These are phyloP conservation scores for Cryptops parisi DNA, from an alignment of 2,888 invertebrate species.

Conservation along the genomic window DNA sequence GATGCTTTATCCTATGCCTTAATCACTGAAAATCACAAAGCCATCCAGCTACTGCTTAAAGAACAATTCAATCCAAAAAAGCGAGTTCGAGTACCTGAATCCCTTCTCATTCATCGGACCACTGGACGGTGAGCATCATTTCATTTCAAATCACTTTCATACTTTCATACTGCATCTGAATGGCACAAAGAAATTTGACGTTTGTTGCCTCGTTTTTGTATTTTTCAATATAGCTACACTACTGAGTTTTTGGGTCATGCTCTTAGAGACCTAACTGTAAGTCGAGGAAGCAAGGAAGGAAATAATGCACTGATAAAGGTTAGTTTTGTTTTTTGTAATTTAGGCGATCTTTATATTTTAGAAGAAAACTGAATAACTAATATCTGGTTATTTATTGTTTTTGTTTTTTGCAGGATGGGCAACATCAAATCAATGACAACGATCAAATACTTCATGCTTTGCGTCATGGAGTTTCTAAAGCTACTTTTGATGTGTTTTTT, in stretches of 20 bases:
- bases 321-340: slow-evolving; percentile 8
- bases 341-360: background rate
- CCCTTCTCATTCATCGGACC: slow-evolving; percentile 24
- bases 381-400: background rate
- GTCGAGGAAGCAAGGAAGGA: slow-evolving; percentile 37
- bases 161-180: too few relatives aligned
- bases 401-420: background rate
- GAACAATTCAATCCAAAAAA: slow-evolving; percentile 18
- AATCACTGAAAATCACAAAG: slow-evolving; percentile 26
- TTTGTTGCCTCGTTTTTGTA: slow-evolving; percentile 15
- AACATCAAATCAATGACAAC: slow-evolving; percentile 9
- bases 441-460: slow-evolving; percentile 16
- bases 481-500: slow-evolving; percentile 15
- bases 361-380: background rate
- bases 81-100: slow-evolving; percentile 21
- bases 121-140: slow-evolving; percentile 26
- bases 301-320: slow-evolving; percentile 38
- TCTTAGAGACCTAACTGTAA: slow-evolving; percentile 31
- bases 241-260: slow-evolving; percentile 29
- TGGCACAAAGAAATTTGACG: slow-evolving; percentile 15
- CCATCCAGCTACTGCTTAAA: slow-evolving; percentile 26
- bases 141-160: too few relatives aligned
- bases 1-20: slow-evolving; percentile 29
- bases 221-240: slow-evolving; percentile 23
- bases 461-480: slow-evolving; percentile 16